phyloP scores from a whole-genome alignment of 2,797 vertebrate species.

The Helarctos malayanus region DNA sequence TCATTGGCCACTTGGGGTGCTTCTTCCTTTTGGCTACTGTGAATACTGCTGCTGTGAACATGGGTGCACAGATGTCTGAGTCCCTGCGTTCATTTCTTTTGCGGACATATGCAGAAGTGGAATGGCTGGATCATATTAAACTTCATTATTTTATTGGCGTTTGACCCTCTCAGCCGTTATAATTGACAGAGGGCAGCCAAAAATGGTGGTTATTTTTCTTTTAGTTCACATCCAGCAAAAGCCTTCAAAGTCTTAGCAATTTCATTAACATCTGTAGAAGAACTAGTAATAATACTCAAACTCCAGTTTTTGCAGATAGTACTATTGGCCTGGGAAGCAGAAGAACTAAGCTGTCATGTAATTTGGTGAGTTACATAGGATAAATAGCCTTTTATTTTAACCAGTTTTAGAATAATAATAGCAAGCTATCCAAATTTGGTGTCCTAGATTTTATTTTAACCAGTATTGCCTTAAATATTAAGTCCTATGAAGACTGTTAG shows the following conservation, averaged over 20 bases:
- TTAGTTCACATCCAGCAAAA: background rate
- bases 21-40: background rate
- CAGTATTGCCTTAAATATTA: background rate
- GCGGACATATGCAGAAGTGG: background rate
- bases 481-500: background rate
- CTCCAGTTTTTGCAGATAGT: background rate
- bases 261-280: background rate
- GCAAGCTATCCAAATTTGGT: slow-evolving; percentile 1
- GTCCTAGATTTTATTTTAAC: background rate
- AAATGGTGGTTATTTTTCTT: slow-evolving; percentile 26
- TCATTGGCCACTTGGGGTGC: background rate
- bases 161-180: background rate
- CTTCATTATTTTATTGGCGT: background rate
- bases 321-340: background rate
- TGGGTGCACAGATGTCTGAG: background rate
- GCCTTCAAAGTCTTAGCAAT: background rate
- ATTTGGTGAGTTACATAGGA: slow-evolving; percentile 32
- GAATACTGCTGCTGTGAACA: background rate
- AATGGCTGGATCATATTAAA: background rate
- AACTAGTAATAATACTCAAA: slow-evolving; percentile 31
- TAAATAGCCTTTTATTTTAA: slow-evolving; percentile 30
- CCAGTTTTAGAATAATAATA: slow-evolving; percentile 27
- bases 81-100: background rate
- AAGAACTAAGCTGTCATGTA: background rate
- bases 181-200: background rate